Conservation (phyloP, 2,113 vertebrate species). For the Amia ocellicauda region DNA sequence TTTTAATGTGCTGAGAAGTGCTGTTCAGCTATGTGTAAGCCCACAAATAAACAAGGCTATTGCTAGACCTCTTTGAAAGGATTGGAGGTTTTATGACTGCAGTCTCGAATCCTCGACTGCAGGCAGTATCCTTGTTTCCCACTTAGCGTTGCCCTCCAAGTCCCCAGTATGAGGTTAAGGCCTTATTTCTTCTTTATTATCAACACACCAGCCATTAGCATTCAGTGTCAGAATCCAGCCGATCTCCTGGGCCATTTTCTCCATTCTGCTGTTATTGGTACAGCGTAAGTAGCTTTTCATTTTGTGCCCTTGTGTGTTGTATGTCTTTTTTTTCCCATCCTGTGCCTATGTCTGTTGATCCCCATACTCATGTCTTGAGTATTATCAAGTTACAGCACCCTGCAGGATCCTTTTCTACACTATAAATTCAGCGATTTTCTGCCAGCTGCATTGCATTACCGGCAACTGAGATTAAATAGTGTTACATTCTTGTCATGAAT, state of each 20-base stretch:
- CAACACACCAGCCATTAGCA: not conserved
- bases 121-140: not conserved
- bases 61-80: too few species aligned
- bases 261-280: not conserved
- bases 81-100: not conserved
- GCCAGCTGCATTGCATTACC: conserved; percentile 14
- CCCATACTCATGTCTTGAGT: conserved; percentile 4
- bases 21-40: too few species aligned
- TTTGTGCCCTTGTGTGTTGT: not conserved
- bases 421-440: not conserved
- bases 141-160: not conserved
- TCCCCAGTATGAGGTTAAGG: not conserved
- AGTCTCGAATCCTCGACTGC: not conserved
- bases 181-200: not conserved
- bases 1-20: too few species aligned
- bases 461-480: conserved; percentile 22
- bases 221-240: not conserved
- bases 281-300: not conserved
- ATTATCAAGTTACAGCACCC: conserved; percentile 9
- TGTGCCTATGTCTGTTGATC: not conserved
- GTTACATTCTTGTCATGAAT: conserved; percentile 16
- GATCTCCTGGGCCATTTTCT: not conserved
- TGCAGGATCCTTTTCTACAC: not conserved
- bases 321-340: not conserved
- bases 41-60: too few species aligned